Evolutionary conservation across 2,113 vertebrate genomes (phyloP).

Genomic region (Donacobius atricapilla): DNA sequence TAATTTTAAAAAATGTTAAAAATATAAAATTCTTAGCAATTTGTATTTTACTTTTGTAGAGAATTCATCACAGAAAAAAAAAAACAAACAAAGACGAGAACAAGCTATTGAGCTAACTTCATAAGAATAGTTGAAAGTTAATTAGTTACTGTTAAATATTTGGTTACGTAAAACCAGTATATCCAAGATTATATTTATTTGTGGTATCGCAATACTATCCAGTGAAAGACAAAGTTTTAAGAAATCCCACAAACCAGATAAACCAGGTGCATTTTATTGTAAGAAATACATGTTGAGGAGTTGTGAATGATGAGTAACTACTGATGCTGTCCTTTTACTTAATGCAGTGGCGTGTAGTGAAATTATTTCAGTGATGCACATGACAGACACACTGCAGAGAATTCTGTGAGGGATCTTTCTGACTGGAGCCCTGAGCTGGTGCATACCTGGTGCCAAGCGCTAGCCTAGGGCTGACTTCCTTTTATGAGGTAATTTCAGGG

Average conservation of each 20-base stretch:
- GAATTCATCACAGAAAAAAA: not conserved
- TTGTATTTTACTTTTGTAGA: not conserved
- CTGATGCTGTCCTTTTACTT: not conserved
- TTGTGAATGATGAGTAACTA: not conserved
- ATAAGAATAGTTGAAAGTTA: not conserved
- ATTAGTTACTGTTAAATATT: not conserved
- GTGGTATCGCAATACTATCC: not conserved
- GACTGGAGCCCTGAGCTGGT: not conserved
- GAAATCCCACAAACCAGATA: rapidly evolving
- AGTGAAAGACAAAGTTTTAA: not conserved
- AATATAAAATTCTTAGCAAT: not conserved
- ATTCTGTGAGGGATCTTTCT: not conserved
- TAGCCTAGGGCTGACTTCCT: not conserved
- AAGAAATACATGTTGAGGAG: not conserved
- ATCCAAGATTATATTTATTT: not conserved
- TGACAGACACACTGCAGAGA: not conserved
- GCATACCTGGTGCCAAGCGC: not conserved
- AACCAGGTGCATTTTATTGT: not conserved
- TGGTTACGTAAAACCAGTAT: not conserved
- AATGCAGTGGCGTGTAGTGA: not conserved
- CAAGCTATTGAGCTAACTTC: not conserved
- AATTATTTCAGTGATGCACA: rapidly evolving
- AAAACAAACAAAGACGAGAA: rapidly evolving
- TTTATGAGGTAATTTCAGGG: not conserved
- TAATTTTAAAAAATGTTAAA: not conserved